phyloP scores from a whole-genome alignment of 1,140 invertebrate species.

The Drosophila melanogaster region DNA sequence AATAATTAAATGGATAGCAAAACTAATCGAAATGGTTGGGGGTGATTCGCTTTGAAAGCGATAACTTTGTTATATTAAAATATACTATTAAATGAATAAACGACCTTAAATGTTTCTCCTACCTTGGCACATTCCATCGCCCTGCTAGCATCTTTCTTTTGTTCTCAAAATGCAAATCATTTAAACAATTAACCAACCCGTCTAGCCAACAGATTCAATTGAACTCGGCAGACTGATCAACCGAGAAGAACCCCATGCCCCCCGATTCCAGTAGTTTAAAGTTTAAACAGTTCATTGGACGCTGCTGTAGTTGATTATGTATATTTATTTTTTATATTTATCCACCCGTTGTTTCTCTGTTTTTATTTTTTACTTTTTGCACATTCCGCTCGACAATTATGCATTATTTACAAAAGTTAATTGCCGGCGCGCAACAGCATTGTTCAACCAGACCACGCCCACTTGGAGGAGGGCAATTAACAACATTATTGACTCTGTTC shows the following conservation, averaged over 20 bases:
- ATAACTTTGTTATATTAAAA: background rate
- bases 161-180: conserved; percentile 45
- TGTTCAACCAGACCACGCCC: conserved; percentile 67
- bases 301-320: conserved; percentile 7
- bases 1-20: conserved; percentile 31
- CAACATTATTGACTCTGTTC: conserved; percentile 78
- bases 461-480: conserved; percentile 64
- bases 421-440: conserved; percentile 68
- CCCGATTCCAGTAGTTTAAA: conserved; percentile 45
- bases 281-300: conserved; percentile 56
- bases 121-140: background rate
- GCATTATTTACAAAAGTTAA: conserved; percentile 83
- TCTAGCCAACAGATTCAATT: conserved; percentile 69
- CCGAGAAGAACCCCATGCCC: conserved; percentile 10
- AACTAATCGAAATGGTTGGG: conserved; percentile 31
- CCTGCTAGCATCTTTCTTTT: background rate
- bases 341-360: conserved; percentile 12
- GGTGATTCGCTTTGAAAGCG: background rate
- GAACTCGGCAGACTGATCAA: conserved; percentile 56
- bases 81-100: background rate
- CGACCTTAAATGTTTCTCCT: no score
- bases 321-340: conserved; percentile 5
- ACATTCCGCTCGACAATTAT: conserved; percentile 71
- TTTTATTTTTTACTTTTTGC: conserved; percentile 14
- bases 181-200: conserved; percentile 53